Conservation (phyloP, 2,888 invertebrate genomes). For the Notodonta ziczac region DNA sequence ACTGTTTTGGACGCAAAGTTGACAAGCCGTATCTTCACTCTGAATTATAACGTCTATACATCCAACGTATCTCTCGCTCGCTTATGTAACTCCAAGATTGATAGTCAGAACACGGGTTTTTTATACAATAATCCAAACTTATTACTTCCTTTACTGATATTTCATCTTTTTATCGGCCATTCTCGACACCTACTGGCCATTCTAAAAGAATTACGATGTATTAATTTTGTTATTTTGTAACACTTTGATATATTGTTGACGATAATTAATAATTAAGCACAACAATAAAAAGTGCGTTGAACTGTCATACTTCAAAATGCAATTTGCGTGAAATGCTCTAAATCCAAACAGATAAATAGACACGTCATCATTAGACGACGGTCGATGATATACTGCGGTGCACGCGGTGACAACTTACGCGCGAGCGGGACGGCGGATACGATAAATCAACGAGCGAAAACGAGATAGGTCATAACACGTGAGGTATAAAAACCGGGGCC, state of each 20-base stretch:
- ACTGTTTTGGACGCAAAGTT: constrained; percentile 25
- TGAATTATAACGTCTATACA: constrained; percentile 28
- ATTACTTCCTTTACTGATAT: constrained; percentile 45
- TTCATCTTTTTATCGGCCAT: constrained; percentile 42
- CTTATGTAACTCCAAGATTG: constrained; percentile 34
- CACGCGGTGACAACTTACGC: constrained; percentile 63
- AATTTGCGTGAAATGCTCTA: constrained; percentile 66
- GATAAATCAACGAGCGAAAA: constrained; percentile 43
- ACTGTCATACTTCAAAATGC: constrained; percentile 65
- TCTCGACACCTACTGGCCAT: constrained; percentile 34
- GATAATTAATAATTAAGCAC: constrained; percentile 51
- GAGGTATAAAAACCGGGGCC: constrained; percentile 76
- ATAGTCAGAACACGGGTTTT: constrained; percentile 33
- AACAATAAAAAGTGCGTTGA: constrained; percentile 60
- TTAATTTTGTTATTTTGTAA: constrained; percentile 40
- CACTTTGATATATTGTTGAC: constrained; percentile 33
- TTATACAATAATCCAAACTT: constrained; percentile 37
- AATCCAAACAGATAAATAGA: constrained; percentile 70
- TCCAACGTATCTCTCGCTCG: constrained; percentile 22
- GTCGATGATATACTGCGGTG: constrained; percentile 74
- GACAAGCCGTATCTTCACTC: constrained; percentile 24
- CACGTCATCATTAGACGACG: constrained; percentile 74
- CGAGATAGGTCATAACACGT: constrained; percentile 55
- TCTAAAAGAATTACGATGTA: constrained; percentile 38
- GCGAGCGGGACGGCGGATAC: constrained; percentile 54